These are phyloP conservation scores for Mizuhopecten yessoensis DNA, from an alignment of 1,140 invertebrate species.

Conservation along the genomic window DNA sequence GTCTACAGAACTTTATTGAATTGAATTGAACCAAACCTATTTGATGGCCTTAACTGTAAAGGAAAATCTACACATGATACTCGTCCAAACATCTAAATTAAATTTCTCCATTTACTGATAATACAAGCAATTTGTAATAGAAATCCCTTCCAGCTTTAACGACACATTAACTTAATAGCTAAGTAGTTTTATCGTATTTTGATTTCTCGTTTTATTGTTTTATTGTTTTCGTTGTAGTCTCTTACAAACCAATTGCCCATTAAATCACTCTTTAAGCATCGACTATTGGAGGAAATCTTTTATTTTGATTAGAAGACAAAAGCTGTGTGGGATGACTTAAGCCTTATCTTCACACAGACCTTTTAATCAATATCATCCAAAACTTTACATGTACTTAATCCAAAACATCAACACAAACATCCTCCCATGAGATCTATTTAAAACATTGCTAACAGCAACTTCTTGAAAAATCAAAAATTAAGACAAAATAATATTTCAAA, in stretches of 20 bases:
- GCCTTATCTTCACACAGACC: no score
- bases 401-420: no score
- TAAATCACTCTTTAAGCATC: not conserved
- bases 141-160: not conserved
- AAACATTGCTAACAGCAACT: no score
- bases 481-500: no score
- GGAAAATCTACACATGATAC: not conserved
- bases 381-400: no score
- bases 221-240: not conserved
- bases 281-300: not conserved
- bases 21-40: not conserved
- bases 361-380: no score
- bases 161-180: not conserved
- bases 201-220: slow-evolving; percentile 11
- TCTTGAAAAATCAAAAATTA: no score
- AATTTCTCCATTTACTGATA: not conserved
- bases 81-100: slow-evolving; percentile 6
- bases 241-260: not conserved
- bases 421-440: no score
- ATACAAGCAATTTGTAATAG: slow-evolving; percentile 18
- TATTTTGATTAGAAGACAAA: no score
- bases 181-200: not conserved
- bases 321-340: no score
- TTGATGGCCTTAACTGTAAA: not conserved
- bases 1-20: not conserved